These are phyloP conservation scores for Patiria miniata DNA, from an alignment of 35 echinoderm and acorn worm genomes.

Conservation along the genomic window DNA sequence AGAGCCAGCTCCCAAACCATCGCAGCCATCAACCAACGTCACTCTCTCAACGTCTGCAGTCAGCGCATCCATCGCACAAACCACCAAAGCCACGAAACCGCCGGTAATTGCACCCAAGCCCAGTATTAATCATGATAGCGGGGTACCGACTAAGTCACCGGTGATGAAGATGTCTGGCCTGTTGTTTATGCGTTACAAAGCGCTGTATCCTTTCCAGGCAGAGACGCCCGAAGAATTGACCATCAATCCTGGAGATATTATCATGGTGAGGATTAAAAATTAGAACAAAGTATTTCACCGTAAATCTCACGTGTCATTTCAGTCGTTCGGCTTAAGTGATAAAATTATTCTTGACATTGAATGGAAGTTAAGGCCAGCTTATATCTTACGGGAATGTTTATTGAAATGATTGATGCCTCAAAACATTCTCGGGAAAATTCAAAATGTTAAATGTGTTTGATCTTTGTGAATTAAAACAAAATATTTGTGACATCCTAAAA, in stretches of 20 bases:
- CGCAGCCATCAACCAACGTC: background rate
- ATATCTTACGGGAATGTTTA: too few relatives aligned
- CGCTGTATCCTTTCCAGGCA: slow-evolving; percentile 78
- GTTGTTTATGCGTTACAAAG: slow-evolving; percentile 66
- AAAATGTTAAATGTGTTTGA: too few relatives aligned
- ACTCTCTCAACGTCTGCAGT: slow-evolving; percentile 9
- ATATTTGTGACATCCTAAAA: too few relatives aligned
- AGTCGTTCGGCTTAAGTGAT: background rate
- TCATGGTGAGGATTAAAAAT: slow-evolving; percentile 68
- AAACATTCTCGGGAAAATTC: too few relatives aligned
- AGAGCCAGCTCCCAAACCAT: slow-evolving; percentile 11
- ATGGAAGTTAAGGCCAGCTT: too few relatives aligned
- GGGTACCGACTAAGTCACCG: background rate
- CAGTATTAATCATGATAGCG: background rate
- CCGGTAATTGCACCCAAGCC: slow-evolving; percentile 12
- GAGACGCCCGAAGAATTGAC: slow-evolving; percentile 79
- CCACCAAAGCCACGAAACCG: slow-evolving; percentile 35
- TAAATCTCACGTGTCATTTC: background rate
- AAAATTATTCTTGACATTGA: background rate
- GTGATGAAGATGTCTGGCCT: background rate
- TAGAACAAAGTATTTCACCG: too few relatives aligned
- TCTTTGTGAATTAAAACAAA: too few relatives aligned
- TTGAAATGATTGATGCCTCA: too few relatives aligned
- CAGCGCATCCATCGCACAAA: background rate
- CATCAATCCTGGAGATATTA: slow-evolving; percentile 94